Evolutionary conservation across 1,140 invertebrate species (phyloP).

Genomic region (Caenorhabditis latens): DNA sequence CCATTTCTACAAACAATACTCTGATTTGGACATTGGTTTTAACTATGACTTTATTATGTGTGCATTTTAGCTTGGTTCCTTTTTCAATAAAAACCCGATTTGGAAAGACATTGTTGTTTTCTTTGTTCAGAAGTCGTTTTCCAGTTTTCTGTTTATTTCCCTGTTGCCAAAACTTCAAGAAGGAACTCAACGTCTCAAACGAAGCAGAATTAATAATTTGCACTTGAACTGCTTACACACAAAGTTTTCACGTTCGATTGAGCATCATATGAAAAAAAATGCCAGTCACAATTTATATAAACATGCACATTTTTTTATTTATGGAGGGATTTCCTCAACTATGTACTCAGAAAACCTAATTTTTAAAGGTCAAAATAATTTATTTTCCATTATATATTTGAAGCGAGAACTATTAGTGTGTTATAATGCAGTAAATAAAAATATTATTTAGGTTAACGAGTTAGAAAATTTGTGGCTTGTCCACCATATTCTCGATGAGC

Average conservation of each 20-base stretch:
- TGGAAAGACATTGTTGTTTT: no score
- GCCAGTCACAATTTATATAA: not conserved
- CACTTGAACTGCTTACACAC: not conserved
- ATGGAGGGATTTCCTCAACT: no score
- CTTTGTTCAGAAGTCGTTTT: no score
- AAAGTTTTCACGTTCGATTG: constrained; percentile 25
- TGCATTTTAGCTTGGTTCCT: no score
- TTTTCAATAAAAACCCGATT: no score
- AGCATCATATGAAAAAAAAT: not conserved
- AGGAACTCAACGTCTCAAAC: not conserved
- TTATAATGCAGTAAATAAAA: not conserved
- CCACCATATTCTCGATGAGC: constrained; percentile 8
- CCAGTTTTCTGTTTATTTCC: no score
- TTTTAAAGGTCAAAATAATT: no score
- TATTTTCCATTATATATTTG: no score
- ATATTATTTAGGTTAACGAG: not conserved
- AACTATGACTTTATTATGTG: not conserved
- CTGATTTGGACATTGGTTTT: no score
- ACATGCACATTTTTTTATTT: no score
- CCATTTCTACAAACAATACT: no score
- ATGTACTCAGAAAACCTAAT: no score
- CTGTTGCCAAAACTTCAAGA: not conserved
- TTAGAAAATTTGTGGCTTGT: constrained; percentile 27
- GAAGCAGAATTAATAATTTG: not conserved
- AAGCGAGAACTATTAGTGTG: not conserved